phyloP scores from a whole-genome alignment of 2,888 invertebrate species.

The Oligia fasciuncula region DNA sequence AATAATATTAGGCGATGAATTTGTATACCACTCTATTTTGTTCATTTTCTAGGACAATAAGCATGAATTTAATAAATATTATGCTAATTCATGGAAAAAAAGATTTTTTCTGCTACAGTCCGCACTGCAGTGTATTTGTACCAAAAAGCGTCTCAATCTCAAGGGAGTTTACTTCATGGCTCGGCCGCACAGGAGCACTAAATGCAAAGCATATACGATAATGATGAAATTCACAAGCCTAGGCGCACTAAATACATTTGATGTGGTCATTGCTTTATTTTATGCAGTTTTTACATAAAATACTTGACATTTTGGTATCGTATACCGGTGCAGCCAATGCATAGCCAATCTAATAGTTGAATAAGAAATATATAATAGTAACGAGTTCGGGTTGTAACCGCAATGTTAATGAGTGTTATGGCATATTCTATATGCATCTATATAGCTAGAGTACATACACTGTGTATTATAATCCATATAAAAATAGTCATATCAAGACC shows the following conservation, averaged over 20 bases:
- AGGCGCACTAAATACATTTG: neutral
- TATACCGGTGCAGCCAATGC: neutral
- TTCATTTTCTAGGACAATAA: neutral
- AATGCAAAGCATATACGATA: slow-evolving; percentile 1
- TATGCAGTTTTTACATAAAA: neutral
- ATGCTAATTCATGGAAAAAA: neutral
- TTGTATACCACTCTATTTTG: neutral
- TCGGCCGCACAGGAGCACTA: neutral
- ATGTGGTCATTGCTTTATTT: neutral
- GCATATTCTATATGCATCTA: slow-evolving; percentile 59
- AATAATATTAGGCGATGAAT: slow-evolving; percentile 5
- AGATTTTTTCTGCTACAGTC: neutral
- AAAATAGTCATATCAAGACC: slow-evolving; percentile 75
- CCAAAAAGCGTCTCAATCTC: neutral
- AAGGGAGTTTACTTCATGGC: neutral
- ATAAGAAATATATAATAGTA: slow-evolving; percentile 14
- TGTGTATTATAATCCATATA: slow-evolving; percentile 74
- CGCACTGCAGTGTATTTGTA: neutral
- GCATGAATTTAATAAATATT: neutral
- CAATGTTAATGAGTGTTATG: slow-evolving; percentile 41
- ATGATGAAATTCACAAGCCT: neutral
- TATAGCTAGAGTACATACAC: slow-evolving; percentile 56
- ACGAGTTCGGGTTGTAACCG: slow-evolving; percentile 45
- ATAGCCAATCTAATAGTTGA: neutral
- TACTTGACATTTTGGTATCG: neutral